Percentiles rank a stretch among this genome's conserved stretches.
phyloP scores from a whole-genome alignment of 2,797 vertebrate genomes.

The Rhinichthys osculus region DNA sequence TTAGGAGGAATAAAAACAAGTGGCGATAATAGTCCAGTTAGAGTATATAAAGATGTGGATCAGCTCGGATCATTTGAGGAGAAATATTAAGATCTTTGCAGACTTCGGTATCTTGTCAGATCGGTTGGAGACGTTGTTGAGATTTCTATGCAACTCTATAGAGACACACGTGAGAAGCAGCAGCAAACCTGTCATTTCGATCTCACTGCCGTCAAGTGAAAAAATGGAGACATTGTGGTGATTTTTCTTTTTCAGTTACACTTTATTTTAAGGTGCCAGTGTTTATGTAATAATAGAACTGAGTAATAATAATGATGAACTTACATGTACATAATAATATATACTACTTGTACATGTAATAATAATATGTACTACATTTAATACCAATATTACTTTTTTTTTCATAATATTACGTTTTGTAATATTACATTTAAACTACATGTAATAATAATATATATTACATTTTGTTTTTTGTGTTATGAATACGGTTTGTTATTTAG shows the following conservation, averaged over 20 bases:
- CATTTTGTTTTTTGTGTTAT: too few relatives aligned
- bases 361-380: too few relatives aligned
- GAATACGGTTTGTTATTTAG: too few relatives aligned
- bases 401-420: too few relatives aligned
- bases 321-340: too few relatives aligned
- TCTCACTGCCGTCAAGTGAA: background rate
- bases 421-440: too few relatives aligned
- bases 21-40: rapidly evolving
- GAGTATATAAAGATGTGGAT: too few relatives aligned
- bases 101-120: background rate
- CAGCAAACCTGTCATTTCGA: background rate
- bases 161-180: background rate
- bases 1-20: background rate
- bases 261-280: background rate
- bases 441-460: too few relatives aligned
- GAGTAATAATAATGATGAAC: too few relatives aligned
- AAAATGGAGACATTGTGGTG: background rate
- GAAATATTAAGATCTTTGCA: background rate
- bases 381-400: too few relatives aligned
- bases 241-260: background rate
- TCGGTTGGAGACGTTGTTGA: background rate
- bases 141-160: background rate
- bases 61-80: background rate
- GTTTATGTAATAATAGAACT: background rate
- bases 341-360: too few relatives aligned